Percentiles rank a stretch among this genome's conserved stretches.
Conservation (phyloP, 1,140 invertebrate species). For the Ditylenchus dipsaci region DNA sequence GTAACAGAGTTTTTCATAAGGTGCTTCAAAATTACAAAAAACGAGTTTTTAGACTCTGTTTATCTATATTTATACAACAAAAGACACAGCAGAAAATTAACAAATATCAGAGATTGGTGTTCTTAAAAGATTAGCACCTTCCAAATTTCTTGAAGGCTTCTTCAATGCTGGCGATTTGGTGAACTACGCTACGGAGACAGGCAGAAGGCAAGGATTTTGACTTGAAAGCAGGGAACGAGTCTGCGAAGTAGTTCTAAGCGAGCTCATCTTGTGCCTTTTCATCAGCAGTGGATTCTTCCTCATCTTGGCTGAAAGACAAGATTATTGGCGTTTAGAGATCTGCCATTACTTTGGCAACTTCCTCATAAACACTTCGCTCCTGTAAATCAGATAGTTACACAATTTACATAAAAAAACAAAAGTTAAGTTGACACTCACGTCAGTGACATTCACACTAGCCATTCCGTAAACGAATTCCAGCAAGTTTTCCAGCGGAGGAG, state of each 20-base stretch:
- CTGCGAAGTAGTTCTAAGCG: not conserved
- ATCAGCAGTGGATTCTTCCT: not conserved
- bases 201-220: conserved; percentile 16
- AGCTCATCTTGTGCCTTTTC: not conserved
- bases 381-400: not conserved
- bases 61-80: no score
- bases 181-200: conserved; percentile 4
- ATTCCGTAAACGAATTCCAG: conserved; percentile 17
- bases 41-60: no score
- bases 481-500: conserved; percentile 16
- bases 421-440: conserved; percentile 7
- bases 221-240: conserved; percentile 18
- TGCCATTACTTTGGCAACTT: conserved; percentile 11
- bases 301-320: not conserved
- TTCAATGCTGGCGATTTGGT: conserved; percentile 20
- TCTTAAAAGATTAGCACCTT: conserved; percentile 67
- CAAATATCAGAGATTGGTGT: no score
- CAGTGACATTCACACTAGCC: conserved; percentile 12
- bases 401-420: not conserved
- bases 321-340: conserved; percentile 17
- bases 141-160: conserved; percentile 62
- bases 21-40: no score
- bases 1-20: no score
- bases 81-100: no score
- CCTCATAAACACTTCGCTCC: conserved; percentile 17